Base-by-base conservation (phyloP, 1,140 invertebrate species). In the Nasonia giraulti region DNA sequence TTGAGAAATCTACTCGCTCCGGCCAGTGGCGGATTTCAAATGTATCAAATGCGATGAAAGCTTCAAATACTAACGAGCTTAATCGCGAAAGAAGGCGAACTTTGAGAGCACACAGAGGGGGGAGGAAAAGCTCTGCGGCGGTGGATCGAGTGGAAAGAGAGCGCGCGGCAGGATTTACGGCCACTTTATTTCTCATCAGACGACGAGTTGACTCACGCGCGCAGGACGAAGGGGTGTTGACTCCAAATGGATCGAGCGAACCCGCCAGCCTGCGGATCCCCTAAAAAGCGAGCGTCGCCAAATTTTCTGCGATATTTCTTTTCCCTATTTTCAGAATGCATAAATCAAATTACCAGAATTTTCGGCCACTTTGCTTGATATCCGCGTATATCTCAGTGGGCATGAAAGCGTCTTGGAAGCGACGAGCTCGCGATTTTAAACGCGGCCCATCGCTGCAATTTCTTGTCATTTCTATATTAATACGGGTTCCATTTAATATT, bases 181-280 rank as follows among this genome's bases (percentile, higher is more conserved):
- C 85, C 88, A 87, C 89, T 90, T 90, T 90, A 89, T 90, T 90
- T 89, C 88, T 89, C 89, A 87, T 90, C 89, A 88, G 87, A 85
- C 86, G 85, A 79, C 74, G 78, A 77, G 62, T 62, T 77, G 78
- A 79, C 66, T 84, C 82, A 84, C 62, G 68, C 74, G 55, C 31
- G 69, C 69, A 31, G 55, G 33, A 80, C 69, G 44, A 84, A 62
- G 81, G 82, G 82, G 40, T 47, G 74, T 50, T 76, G 37, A 74
- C 33, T 74, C 33, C 74, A 47, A 76, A 76, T 76, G 40, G 74
- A 76, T 76, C 40, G 44, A 37, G 20, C 74, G 7, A 76, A 50
- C 44, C 12, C 44, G 27, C 6, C 40, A 44, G 2, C n/a, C 11
- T 76, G 27, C 74, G n/a, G 44, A 76, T 76, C 40, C 44, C 37